phyloP scores from a whole-genome alignment of 2,113 vertebrate genomes.

The Bubo blakistoni region DNA sequence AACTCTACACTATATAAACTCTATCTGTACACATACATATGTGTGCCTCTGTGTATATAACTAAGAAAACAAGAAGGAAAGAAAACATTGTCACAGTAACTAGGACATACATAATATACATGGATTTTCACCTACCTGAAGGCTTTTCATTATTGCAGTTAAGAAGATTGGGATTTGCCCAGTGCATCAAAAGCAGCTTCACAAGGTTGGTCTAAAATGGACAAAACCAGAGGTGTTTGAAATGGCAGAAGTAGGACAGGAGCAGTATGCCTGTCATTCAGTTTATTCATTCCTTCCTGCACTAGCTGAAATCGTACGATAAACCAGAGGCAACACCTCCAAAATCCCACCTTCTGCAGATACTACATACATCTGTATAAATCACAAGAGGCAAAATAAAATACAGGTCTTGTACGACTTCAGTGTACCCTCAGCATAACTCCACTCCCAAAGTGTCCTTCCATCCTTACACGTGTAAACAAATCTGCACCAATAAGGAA shows the following conservation, averaged over 20 bases:
- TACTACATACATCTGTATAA: background rate
- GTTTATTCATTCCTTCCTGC: background rate
- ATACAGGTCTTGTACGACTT: accelerated
- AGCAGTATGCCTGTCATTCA: background rate
- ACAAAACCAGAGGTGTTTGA: background rate
- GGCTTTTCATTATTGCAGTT: constrained; percentile 92
- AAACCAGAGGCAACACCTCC: background rate
- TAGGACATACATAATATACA: background rate
- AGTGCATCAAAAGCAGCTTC: constrained; percentile 83
- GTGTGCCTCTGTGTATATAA: background rate
- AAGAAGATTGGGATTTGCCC: constrained; percentile 85
- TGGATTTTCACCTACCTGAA: constrained; percentile 79
- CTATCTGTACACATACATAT: background rate
- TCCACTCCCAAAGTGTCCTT: background rate
- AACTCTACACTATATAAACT: background rate
- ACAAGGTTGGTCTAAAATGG: constrained; percentile 84
- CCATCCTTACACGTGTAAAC: accelerated
- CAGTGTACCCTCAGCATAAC: background rate
- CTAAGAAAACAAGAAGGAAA: background rate
- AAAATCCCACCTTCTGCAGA: background rate
- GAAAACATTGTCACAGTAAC: background rate
- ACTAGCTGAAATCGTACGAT: background rate
- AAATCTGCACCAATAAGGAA: background rate
- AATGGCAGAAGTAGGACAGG: background rate
- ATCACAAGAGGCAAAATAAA: background rate